Conservation (phyloP, 2,797 vertebrate species). For the Malurus splendens region DNA sequence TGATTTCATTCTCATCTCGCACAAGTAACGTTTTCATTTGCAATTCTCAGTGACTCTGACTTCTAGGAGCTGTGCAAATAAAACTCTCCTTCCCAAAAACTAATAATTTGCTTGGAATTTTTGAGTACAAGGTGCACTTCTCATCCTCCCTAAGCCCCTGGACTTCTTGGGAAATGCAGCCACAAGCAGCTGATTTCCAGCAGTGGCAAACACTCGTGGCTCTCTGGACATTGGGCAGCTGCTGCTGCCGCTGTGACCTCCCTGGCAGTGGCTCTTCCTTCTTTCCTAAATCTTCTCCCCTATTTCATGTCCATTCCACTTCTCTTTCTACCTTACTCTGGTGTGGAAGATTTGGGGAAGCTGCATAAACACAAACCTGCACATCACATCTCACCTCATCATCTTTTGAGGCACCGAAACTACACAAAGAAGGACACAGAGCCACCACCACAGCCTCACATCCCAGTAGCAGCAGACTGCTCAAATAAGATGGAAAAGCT, state of each 20-base stretch:
- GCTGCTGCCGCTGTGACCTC: neutral
- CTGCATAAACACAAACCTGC: neutral
- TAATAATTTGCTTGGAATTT: neutral
- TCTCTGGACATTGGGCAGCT: neutral
- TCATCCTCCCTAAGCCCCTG: neutral
- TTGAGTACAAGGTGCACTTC: neutral
- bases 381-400: neutral
- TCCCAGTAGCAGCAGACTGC: neutral
- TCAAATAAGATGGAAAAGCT: neutral
- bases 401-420: neutral
- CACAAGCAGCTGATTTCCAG: neutral
- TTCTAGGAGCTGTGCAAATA: neutral
- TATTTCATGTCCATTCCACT: neutral
- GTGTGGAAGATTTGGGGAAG: neutral
- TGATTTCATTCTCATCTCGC: neutral
- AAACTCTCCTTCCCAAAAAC: neutral
- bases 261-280: neutral
- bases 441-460: neutral
- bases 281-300: neutral
- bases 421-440: neutral
- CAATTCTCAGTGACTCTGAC: neutral
- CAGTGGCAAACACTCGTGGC: neutral
- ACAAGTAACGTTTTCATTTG: neutral
- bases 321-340: rapidly evolving
- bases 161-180: neutral